Evolutionary conservation across 2,113 vertebrate genomes (phyloP).

Genomic region (Circaetus cinerascens): DNA sequence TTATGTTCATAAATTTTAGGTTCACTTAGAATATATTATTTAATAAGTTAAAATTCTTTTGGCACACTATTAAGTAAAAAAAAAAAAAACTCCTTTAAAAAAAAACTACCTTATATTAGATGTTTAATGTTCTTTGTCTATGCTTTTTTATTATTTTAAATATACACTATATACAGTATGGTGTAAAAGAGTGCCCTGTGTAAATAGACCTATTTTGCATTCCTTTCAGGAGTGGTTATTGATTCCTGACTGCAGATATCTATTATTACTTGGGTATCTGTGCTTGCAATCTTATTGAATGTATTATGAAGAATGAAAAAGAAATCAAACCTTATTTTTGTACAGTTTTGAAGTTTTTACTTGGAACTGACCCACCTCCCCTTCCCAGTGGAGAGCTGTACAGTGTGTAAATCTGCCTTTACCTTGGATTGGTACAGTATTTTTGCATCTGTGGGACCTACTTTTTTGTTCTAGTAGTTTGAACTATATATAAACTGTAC

Average conservation of each 20-base stretch:
- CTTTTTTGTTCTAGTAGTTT: slow-evolving; percentile 84
- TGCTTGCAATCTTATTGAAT: slow-evolving; percentile 82
- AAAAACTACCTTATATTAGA: slow-evolving; percentile 74
- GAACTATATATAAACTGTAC: slow-evolving; percentile 88
- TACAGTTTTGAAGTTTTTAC: slow-evolving; percentile 88
- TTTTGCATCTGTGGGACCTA: slow-evolving; percentile 88
- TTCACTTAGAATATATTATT: slow-evolving; percentile 86
- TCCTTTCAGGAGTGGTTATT: slow-evolving; percentile 73
- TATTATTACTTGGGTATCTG: slow-evolving; percentile 69
- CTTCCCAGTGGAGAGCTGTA: slow-evolving; percentile 73
- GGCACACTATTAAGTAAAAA: slow-evolving; percentile 81
- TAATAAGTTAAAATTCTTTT: slow-evolving; percentile 85
- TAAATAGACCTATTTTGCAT: slow-evolving; percentile 70
- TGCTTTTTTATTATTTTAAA: slow-evolving; percentile 72
- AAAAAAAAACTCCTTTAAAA: slow-evolving; percentile 51
- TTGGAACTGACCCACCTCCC: slow-evolving; percentile 79
- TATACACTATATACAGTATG: slow-evolving; percentile 63
- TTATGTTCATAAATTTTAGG: slow-evolving; percentile 84
- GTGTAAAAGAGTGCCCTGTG: slow-evolving; percentile 73
- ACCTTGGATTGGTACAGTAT: slow-evolving; percentile 83
- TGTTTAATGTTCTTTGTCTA: slow-evolving; percentile 73
- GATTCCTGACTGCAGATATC: slow-evolving; percentile 73
- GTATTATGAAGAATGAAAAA: slow-evolving; percentile 78
- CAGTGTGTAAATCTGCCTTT: slow-evolving; percentile 81
- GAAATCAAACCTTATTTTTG: slow-evolving; percentile 86